phyloP scores from a whole-genome alignment of 2,797 vertebrate species.

The Nyctalus aviator region DNA sequence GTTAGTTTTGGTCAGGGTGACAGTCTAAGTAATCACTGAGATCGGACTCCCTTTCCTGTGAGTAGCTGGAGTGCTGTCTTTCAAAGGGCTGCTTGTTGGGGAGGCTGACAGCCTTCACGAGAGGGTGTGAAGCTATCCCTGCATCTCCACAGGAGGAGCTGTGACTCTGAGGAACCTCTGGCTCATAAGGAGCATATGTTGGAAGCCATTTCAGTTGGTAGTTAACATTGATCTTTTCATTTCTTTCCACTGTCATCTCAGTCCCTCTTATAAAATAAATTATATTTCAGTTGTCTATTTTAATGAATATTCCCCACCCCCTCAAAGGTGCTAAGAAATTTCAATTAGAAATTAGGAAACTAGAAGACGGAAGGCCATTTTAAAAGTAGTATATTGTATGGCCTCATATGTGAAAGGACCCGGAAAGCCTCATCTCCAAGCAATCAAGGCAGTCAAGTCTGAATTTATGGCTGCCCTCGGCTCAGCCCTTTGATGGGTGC shows the following conservation, averaged over 20 bases:
- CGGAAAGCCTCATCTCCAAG: slow-evolving; percentile 57
- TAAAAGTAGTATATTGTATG: slow-evolving; percentile 55
- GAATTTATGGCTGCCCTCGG: slow-evolving; percentile 69
- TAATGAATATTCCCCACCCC: slow-evolving; percentile 55
- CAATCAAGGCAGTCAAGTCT: slow-evolving; percentile 77
- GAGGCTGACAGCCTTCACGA: not conserved
- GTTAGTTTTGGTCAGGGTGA: not conserved
- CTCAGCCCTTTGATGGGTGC: slow-evolving; percentile 60
- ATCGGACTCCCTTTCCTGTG: not conserved
- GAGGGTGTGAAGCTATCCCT: not conserved
- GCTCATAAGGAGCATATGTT: not conserved
- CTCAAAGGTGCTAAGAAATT: slow-evolving; percentile 60
- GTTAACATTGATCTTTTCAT: slow-evolving; percentile 7
- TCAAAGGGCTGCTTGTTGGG: not conserved
- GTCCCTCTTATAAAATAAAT: slow-evolving; percentile 25
- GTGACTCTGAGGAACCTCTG: not conserved
- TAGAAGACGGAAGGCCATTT: slow-evolving; percentile 44
- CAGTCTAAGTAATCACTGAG: not conserved
- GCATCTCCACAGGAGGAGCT: not conserved
- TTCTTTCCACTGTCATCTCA: not conserved
- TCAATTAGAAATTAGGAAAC: slow-evolving; percentile 77
- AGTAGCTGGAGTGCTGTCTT: not conserved
- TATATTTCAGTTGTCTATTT: slow-evolving; percentile 49
- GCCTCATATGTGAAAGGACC: slow-evolving; percentile 68
- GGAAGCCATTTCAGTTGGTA: not conserved